phyloP scores from a whole-genome alignment of 2,888 invertebrate genomes.

The Pandemis heparana region DNA sequence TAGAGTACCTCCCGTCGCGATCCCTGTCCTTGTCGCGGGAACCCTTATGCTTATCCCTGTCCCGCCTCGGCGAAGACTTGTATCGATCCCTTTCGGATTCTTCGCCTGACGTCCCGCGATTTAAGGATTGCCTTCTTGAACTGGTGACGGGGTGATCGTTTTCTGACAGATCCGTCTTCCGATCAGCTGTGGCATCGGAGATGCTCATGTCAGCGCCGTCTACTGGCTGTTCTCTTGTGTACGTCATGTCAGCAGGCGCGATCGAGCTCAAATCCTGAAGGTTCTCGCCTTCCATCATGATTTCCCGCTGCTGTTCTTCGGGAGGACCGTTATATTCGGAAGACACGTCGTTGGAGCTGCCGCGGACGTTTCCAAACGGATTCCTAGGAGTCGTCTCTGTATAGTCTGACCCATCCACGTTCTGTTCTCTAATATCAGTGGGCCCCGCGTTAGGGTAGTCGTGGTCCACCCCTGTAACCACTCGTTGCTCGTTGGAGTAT shows the following conservation, averaged over 20 bases:
- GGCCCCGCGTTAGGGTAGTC: slow-evolving; percentile 70
- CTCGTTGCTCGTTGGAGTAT: slow-evolving; percentile 77
- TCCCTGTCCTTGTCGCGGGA: slow-evolving; percentile 63
- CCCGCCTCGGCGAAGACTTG: slow-evolving; percentile 71
- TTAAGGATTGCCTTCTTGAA: slow-evolving; percentile 67
- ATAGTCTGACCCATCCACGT: slow-evolving; percentile 79
- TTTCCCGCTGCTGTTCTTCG: slow-evolving; percentile 80
- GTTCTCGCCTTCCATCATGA: slow-evolving; percentile 87
- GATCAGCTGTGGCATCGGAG: slow-evolving; percentile 60
- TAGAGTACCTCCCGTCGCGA: slow-evolving; percentile 67
- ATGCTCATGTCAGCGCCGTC: slow-evolving; percentile 76
- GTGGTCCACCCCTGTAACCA: slow-evolving; percentile 85
- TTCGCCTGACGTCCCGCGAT: slow-evolving; percentile 73
- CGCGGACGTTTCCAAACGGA: slow-evolving; percentile 63
- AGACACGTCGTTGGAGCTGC: slow-evolving; percentile 56
- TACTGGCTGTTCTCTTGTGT: slow-evolving; percentile 79
- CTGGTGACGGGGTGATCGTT: slow-evolving; percentile 63
- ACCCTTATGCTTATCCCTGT: slow-evolving; percentile 67
- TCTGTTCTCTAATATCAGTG: slow-evolving; percentile 72
- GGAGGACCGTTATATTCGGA: slow-evolving; percentile 61
- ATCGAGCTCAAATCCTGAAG: slow-evolving; percentile 75
- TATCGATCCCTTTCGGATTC: slow-evolving; percentile 78
- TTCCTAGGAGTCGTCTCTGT: slow-evolving; percentile 66
- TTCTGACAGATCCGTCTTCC: slow-evolving; percentile 66
- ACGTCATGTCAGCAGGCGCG: slow-evolving; percentile 67